Evolutionary conservation across 2,888 invertebrate species (phyloP).

Genomic region (Sinohyriopsis cumingii): DNA sequence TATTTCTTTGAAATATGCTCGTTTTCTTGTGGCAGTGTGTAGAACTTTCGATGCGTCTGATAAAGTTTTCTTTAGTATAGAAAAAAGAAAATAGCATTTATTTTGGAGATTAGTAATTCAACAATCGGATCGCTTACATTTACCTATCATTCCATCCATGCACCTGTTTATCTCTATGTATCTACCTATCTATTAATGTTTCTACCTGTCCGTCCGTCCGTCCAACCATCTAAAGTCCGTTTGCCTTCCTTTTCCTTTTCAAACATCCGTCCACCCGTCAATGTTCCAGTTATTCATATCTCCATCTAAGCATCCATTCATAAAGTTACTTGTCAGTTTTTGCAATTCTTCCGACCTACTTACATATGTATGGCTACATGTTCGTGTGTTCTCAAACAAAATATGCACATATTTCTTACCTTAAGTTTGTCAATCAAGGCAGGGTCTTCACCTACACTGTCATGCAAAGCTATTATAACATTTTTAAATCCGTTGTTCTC

Average conservation of each 20-base stretch:
- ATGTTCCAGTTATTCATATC: too few species aligned
- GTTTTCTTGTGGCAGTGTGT: slow-evolving; percentile 75
- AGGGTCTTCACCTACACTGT: slow-evolving; percentile 42
- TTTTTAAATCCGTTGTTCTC: slow-evolving; percentile 52
- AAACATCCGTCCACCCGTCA: too few species aligned
- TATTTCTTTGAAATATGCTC: slow-evolving; percentile 75
- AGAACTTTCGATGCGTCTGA: slow-evolving; percentile 77
- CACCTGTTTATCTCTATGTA: not conserved
- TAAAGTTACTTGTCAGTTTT: too few species aligned
- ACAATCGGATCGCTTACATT: not conserved
- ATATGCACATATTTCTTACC: slow-evolving; percentile 26
- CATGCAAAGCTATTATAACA: slow-evolving; percentile 53
- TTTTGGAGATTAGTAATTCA: too few species aligned
- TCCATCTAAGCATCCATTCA: too few species aligned
- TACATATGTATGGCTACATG: too few species aligned
- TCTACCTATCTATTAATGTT: too few species aligned
- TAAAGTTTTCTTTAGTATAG: slow-evolving; percentile 73
- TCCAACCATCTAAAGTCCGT: too few species aligned
- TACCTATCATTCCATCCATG: not conserved
- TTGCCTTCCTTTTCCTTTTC: too few species aligned
- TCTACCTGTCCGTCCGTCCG: too few species aligned
- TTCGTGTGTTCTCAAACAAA: too few species aligned
- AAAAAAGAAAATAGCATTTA: not conserved
- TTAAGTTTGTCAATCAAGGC: slow-evolving; percentile 43
- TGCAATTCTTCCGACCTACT: too few species aligned